Evolutionary conservation across 2,888 invertebrate species (phyloP).

Genomic region (Philopedon plagiatum): DNA sequence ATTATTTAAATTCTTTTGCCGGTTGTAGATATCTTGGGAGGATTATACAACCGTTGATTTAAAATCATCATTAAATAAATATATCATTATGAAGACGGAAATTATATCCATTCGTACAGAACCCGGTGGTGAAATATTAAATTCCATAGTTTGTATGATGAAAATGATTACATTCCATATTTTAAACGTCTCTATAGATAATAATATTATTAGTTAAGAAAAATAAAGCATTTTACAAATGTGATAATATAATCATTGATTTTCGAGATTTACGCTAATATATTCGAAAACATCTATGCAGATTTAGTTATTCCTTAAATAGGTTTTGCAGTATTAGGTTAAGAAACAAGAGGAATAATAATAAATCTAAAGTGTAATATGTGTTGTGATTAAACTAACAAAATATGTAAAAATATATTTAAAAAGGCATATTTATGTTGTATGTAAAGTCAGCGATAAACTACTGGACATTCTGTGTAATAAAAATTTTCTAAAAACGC

Average conservation of each 20-base stretch:
- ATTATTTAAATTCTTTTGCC: too few species aligned
- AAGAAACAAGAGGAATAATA: conserved; percentile 31
- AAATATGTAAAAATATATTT: conserved; percentile 43
- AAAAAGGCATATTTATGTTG: conserved; percentile 25
- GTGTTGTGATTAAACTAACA: conserved; percentile 45
- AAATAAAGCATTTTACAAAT: conserved; percentile 31
- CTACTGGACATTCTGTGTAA: conserved; percentile 29
- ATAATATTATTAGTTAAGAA: neutral
- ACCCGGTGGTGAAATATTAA: too few species aligned
- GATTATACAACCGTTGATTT: too few species aligned
- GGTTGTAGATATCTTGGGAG: too few species aligned
- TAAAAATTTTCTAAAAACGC: conserved; percentile 8
- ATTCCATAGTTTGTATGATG: too few species aligned
- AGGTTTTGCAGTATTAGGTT: conserved; percentile 29
- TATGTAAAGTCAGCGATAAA: conserved; percentile 27
- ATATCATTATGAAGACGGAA: too few species aligned
- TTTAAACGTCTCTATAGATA: neutral
- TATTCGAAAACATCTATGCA: conserved; percentile 13
- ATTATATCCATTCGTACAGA: too few species aligned
- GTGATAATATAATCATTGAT: conserved; percentile 36
- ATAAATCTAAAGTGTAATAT: conserved; percentile 34
- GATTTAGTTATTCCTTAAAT: conserved; percentile 18
- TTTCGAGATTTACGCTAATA: conserved; percentile 40
- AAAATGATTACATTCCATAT: conserved; percentile 5
- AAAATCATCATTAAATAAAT: too few species aligned